A percentile compares a stretch with the other conserved stretches of the same genome.
These are phyloP conservation scores for Hydrotaea cyrtoneurina DNA, from an alignment of 2,888 invertebrate species.

Conservation along the genomic window DNA sequence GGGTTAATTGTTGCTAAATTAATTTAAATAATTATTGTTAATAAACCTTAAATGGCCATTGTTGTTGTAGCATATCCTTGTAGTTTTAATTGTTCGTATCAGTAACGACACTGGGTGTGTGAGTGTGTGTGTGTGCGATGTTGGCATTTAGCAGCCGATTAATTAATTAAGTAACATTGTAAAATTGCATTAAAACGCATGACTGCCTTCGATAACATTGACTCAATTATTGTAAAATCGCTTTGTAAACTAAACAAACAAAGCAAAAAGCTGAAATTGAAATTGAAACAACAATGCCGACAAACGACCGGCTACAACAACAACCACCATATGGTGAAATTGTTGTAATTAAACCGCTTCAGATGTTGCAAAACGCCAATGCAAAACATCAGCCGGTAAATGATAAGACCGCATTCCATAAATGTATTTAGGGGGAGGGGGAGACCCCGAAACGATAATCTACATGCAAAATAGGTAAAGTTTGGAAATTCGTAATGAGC, in stretches of 20 bases:
- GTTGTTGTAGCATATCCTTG: slow-evolving; percentile 1
- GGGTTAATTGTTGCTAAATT: too few species aligned
- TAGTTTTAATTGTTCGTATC: background rate
- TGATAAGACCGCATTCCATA: too few species aligned
- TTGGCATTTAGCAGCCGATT: slow-evolving; percentile 43
- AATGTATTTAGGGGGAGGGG: too few species aligned
- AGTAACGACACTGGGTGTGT: too few species aligned
- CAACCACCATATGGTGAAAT: background rate
- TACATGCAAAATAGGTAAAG: too few species aligned
- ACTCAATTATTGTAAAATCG: slow-evolving; percentile 57
- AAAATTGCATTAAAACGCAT: slow-evolving; percentile 56
- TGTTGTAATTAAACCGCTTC: background rate
- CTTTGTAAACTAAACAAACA: slow-evolving; percentile 21
- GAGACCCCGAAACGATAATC: too few species aligned
- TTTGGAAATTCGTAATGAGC: too few species aligned
- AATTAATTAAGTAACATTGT: slow-evolving; percentile 56
- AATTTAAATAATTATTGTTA: background rate
- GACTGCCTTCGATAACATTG: slow-evolving; percentile 60
- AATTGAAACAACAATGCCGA: background rate
- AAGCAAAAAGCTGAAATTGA: too few species aligned
- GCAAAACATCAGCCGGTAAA: too few species aligned
- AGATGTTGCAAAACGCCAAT: too few species aligned
- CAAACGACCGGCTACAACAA: background rate
- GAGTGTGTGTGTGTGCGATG: background rate
- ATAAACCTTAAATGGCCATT: background rate